Evolutionary conservation across 2,113 vertebrate genomes (phyloP).

Genomic region (Marcusenius ussheri): DNA sequence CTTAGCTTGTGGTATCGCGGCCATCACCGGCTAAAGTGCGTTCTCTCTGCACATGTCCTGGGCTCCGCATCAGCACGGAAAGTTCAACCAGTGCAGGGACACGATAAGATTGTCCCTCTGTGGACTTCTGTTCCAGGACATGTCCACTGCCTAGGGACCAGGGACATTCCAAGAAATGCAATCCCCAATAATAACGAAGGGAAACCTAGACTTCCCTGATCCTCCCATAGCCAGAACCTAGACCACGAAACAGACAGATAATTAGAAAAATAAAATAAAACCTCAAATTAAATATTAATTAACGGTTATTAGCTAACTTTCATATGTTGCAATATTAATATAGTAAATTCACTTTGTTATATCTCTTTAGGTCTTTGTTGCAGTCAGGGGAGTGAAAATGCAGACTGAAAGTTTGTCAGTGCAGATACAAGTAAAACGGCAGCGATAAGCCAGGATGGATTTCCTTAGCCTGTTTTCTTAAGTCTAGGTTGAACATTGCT

Average conservation of each 20-base stretch:
- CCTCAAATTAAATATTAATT: not conserved
- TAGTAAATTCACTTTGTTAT: not conserved
- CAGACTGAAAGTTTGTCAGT: not conserved
- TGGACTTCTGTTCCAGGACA: not conserved
- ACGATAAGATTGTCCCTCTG: not conserved
- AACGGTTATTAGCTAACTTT: not conserved
- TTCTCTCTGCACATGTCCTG: not conserved
- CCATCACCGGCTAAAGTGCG: too few species aligned
- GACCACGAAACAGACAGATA: not conserved
- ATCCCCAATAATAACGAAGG: not conserved
- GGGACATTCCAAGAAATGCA: not conserved
- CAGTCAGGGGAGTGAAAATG: constrained; percentile 2
- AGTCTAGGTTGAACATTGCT: not conserved
- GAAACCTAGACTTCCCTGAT: not conserved
- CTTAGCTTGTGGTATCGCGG: not conserved
- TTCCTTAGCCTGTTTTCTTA: not conserved
- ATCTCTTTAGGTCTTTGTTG: not conserved
- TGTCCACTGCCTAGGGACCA: not conserved
- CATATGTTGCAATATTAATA: not conserved
- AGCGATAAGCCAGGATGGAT: not conserved
- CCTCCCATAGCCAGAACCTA: not conserved
- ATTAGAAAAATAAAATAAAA: not conserved
- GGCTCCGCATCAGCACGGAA: not conserved
- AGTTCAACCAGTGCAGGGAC: not conserved
- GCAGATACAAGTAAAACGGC: not conserved